These are phyloP conservation scores for Tenthredo mesomela DNA, from an alignment of 2,888 invertebrate species.

Conservation along the genomic window DNA sequence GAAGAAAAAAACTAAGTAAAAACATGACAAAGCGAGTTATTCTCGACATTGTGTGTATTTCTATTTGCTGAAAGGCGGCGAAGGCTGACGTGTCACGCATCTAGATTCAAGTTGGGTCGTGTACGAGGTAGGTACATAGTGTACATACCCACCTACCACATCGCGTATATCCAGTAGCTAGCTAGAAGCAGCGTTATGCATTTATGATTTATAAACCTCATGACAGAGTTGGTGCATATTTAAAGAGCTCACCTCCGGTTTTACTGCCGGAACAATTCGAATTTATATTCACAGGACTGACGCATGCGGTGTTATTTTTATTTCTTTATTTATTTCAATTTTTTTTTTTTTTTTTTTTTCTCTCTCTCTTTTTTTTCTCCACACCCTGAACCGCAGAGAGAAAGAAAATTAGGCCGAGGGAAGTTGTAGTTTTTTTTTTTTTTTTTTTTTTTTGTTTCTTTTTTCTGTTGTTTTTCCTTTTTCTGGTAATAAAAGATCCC, in stretches of 20 bases:
- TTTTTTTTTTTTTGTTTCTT: not conserved
- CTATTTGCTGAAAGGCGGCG: slow-evolving; percentile 7
- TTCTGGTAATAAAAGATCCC: not conserved
- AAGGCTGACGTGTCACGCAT: slow-evolving; percentile 34
- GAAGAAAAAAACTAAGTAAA: not conserved
- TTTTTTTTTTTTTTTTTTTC: not conserved
- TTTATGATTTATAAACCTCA: slow-evolving; percentile 23
- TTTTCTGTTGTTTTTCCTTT: not conserved
- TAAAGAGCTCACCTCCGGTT: not conserved
- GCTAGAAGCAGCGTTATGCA: slow-evolving; percentile 18
- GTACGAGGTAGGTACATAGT: slow-evolving; percentile 11
- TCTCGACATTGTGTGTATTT: not conserved
- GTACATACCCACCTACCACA: not conserved
- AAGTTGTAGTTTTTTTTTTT: not conserved
- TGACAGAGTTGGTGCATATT: slow-evolving; percentile 13
- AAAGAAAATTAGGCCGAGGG: not conserved
- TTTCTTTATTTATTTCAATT: not conserved
- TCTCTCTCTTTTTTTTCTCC: not conserved
- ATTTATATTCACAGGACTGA: not conserved
- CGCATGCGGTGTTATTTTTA: not conserved
- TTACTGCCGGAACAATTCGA: slow-evolving; percentile 5
- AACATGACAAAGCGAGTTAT: not conserved
- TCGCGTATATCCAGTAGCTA: not conserved
- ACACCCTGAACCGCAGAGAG: not conserved
- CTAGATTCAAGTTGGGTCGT: slow-evolving; percentile 1